Evolutionary conservation across 2,888 invertebrate genomes (phyloP).

Genomic region (Axea sp.): DNA sequence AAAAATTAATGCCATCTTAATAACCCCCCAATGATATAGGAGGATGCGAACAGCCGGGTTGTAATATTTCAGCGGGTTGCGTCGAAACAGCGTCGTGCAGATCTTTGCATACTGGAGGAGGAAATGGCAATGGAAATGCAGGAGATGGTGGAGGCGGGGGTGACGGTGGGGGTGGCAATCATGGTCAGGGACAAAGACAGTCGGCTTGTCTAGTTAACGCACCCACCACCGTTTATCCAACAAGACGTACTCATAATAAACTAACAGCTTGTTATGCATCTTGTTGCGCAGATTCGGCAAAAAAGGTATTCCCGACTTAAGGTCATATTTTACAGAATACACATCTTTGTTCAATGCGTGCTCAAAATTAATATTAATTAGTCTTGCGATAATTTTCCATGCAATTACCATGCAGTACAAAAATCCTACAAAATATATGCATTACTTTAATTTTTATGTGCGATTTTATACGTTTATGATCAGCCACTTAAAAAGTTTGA

Average conservation of each 20-base stretch:
- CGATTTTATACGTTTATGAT: too few relatives aligned
- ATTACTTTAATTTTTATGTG: too few relatives aligned
- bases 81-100: slow-evolving; percentile 72
- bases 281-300: slow-evolving; percentile 90
- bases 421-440: too few relatives aligned
- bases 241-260: slow-evolving; percentile 67
- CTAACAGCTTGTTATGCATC: slow-evolving; percentile 84
- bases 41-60: slow-evolving; percentile 74
- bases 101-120: slow-evolving; percentile 63
- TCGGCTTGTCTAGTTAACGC: slow-evolving; percentile 67
- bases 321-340: too few relatives aligned
- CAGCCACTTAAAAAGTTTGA: too few relatives aligned
- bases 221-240: slow-evolving; percentile 68
- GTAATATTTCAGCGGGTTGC: slow-evolving; percentile 68
- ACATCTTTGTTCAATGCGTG: too few relatives aligned
- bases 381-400: too few relatives aligned
- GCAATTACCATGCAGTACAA: too few relatives aligned
- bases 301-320: slow-evolving; percentile 89
- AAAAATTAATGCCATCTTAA: too few relatives aligned
- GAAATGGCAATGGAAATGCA: slow-evolving; percentile 58
- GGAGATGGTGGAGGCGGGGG: slow-evolving; percentile 55
- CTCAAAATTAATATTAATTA: slow-evolving; percentile 2
- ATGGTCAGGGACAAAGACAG: slow-evolving; percentile 70
- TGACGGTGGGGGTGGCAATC: slow-evolving; percentile 61
- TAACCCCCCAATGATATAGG: too few relatives aligned